Conservation (phyloP, 2,888 invertebrate genomes). For the Hydrotaea diabolus region DNA sequence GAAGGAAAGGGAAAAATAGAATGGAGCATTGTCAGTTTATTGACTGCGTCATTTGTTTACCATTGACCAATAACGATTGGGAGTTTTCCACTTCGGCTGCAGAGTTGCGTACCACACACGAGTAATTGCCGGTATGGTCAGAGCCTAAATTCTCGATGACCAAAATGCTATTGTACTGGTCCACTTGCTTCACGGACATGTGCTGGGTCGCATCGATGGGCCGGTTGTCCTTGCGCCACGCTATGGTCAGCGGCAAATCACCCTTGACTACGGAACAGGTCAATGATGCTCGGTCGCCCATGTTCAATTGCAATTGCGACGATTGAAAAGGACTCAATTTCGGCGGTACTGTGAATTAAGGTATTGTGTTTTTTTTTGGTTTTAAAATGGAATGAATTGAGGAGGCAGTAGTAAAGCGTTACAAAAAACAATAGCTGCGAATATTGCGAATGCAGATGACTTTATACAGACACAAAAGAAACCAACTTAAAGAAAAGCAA, state of each 20-base stretch:
- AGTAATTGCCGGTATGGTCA: slow-evolving; percentile 90
- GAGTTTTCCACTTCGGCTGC: slow-evolving; percentile 88
- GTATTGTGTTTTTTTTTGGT: neutral
- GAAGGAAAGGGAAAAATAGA: slow-evolving; percentile 2
- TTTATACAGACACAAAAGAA: slow-evolving; percentile 26
- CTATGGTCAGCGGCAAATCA: slow-evolving; percentile 88
- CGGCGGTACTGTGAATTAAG: slow-evolving; percentile 84
- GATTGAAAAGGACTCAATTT: slow-evolving; percentile 88
- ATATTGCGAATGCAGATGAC: slow-evolving; percentile 5
- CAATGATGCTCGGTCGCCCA: slow-evolving; percentile 87
- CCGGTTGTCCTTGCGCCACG: slow-evolving; percentile 89
- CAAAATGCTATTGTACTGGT: slow-evolving; percentile 89
- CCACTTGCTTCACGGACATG: slow-evolving; percentile 87
- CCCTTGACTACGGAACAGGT: slow-evolving; percentile 89
- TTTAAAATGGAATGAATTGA: slow-evolving; percentile 29
- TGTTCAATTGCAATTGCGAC: slow-evolving; percentile 86
- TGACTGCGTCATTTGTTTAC: slow-evolving; percentile 82
- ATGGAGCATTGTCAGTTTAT: slow-evolving; percentile 25
- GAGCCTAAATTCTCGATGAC: slow-evolving; percentile 88
- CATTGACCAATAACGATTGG: slow-evolving; percentile 88
- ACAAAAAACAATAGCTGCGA: slow-evolving; percentile 19
- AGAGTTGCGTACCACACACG: slow-evolving; percentile 87
- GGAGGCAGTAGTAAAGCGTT: slow-evolving; percentile 38
- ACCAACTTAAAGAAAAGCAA: slow-evolving; percentile 20
- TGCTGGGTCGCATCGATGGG: slow-evolving; percentile 83